Evolutionary conservation across 2,797 vertebrate species (phyloP), one percentile per base, ranked within the genome.

Genomic region (Arvicola amphibius): DNA sequence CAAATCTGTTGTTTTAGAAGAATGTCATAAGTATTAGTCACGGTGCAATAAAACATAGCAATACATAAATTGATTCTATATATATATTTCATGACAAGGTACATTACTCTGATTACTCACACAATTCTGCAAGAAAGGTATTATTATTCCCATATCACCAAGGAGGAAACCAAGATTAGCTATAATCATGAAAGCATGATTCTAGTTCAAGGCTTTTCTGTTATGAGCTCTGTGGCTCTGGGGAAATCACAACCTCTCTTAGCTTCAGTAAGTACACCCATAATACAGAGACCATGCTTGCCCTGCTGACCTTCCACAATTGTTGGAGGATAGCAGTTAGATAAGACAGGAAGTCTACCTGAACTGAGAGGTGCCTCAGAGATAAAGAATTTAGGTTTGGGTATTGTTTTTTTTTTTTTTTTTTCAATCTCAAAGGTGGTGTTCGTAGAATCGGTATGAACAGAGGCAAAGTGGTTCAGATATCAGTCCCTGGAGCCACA

Each of bases 1-100:
- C 86, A 96, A 92, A 37, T 11, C 87, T 94, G 51, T 40, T 96
- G 94, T 95, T 87, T 97, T 94, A 96, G 17, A 98, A 76, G 93
- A 90, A 97, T 40, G 29, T 5, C 77, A 87, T 94, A 43, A 96
- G 94, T 97, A 65, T 83, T 92, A 80, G 53, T 59, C 37, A 80
- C 48, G 1, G 51, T n/a, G 25, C 80, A 78, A 86, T 53, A 80
- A 2, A 88, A 91, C 95, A 37, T 51, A 86, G n/a, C 32, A 85
- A 59, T 2, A 34, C 27, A 56, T 69, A 88, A 69, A 96, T 17
- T 78, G 90, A 67, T 51, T 91, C 27, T 29, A 73, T 25, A 23
- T 59, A 43, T 88, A 29, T 88, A 91, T 91, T 94, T n/a, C n/a
- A 48, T 91, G 7, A 7, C 56, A 84, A 84, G 34, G 21, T 51